Evolutionary conservation across 2,113 vertebrate species (phyloP).

Genomic region (Oncorhynchus nerka): DNA sequence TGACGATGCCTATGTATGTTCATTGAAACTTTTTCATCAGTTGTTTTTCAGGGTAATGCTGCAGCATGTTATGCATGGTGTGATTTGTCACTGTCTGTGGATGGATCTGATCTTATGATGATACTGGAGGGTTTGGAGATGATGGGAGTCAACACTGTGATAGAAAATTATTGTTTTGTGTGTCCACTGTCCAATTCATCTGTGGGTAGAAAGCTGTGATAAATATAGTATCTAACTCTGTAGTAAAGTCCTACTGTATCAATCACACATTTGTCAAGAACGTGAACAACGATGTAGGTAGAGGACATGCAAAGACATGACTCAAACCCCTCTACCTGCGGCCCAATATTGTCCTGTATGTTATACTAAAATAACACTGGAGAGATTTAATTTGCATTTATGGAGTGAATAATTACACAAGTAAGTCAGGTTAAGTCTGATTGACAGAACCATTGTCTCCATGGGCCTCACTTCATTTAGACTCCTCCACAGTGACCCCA

Average conservation of each 20-base stretch:
- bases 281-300: not conserved
- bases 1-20: conserved; percentile 13
- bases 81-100: conserved; percentile 11
- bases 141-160: not conserved
- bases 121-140: not conserved
- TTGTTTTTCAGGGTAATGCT: not conserved
- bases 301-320: not conserved
- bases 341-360: conserved; percentile 20
- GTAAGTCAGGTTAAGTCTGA: conserved; percentile 75
- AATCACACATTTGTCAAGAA: not conserved
- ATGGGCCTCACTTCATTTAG: conserved; percentile 65
- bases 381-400: conserved; percentile 69
- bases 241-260: not conserved
- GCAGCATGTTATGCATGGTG: conserved; percentile 4
- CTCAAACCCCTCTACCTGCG: not conserved
- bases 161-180: conserved; percentile 4
- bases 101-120: not conserved
- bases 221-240: not conserved
- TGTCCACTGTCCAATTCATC: not conserved
- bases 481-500: conserved; percentile 59
- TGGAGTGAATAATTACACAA: conserved; percentile 70
- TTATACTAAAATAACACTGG: conserved; percentile 61
- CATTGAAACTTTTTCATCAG: not conserved
- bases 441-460: conserved; percentile 68
- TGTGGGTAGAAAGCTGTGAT: not conserved